Evolutionary conservation across 2,797 vertebrate genomes (phyloP), one percentile per base, ranked within the genome.

Genomic region (Squalus acanthias): DNA sequence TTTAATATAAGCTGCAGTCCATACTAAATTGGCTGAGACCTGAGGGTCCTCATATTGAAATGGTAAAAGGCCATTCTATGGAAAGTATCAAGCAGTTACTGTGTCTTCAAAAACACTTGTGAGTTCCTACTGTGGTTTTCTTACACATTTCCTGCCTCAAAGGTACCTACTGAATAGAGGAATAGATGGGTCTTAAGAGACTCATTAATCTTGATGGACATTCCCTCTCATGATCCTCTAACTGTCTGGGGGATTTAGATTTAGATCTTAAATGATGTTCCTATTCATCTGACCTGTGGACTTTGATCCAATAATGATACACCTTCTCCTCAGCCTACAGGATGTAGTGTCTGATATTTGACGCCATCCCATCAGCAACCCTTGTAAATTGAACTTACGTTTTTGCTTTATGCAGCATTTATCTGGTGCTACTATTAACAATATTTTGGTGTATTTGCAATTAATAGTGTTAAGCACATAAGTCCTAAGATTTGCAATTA

Each of bases 281-380:
- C 69, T 72, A 74, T 95, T 53, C 69, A 72, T 72, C 65, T 70
- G 93, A 72, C 93, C 65, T 70, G 33, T 29, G 39, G 22, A 6
- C 67, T 95, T 95, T 95, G 93, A 95, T 53, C 69, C 39, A 72
- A 95, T 70, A 95, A 72, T 95, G 39, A 72, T 26, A 39, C 46
- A 53, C 69, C 67, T 95, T 95, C 20, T 89, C 53, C 20, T 60
- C 69, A 26, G 24, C 69, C 33, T 24, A 29, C 60, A 50, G 10
- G 70, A 33, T 26, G 24, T 74, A 7, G 24, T 72, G 67, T 0
- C 12, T 72, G 9, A 67, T 67, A 95, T 46, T 46, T 95, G n/a
- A 95, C 50, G 17, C 5, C 46, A 50, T 50, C 24, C 67, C 22
- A 72, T 29, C n/a, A 53, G 9, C 9, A 26, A 95, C 3, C 29